Base-by-base conservation (phyloP, 2,888 invertebrate genomes). In the Beris chalybata region DNA sequence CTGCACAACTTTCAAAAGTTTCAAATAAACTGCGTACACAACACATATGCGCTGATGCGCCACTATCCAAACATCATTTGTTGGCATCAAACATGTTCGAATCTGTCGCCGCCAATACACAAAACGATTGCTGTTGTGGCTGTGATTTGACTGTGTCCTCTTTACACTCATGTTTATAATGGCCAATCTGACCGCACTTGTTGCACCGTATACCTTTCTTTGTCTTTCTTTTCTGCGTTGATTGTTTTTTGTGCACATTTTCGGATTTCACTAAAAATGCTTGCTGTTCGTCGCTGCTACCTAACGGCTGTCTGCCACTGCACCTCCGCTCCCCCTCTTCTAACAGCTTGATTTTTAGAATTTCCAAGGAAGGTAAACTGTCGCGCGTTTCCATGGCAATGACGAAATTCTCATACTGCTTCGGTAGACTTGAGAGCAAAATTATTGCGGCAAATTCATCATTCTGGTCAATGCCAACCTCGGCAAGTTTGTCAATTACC, bases 31-130 rank as follows among this genome's bases (percentile, higher is more conserved):
- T 32, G 6, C 7, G 4, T 2, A 31, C 22, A 32, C 22, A 6
- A 32, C 56, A 56, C 56, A 52, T 52, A 52, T 52, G 52, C 11
- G 52, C 5, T 7, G 52, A 9, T 6, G 52, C 52, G 5, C 52
- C 52, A 22, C 52, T 15, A 3, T 52, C 52, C 4, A 52, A 4
- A 7, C 29, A 52, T 22, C 52, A 52, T 22, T 22, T 22, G n/a
- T n/a, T n/a, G n/a, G n/a, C n/a, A n/a, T n/a, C 22, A 22, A 22
- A 22, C 22, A 22, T 22, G 22, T 3, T 22, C 22, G 22, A 22
- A 22, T 22, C 22, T 22, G 22, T 22, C 22, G 22, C 22, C 22
- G 22, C 22, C 3, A 22, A 22, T 22, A 22, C 22, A 22, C 22
- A 22, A 3, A 22, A 22, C 22, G 22, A 22, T 22, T 22, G 22